Percentiles rank a stretch among this genome's conserved stretches.
phyloP scores from a whole-genome alignment of 2,797 vertebrate species.

The Nannoperca obscura region DNA sequence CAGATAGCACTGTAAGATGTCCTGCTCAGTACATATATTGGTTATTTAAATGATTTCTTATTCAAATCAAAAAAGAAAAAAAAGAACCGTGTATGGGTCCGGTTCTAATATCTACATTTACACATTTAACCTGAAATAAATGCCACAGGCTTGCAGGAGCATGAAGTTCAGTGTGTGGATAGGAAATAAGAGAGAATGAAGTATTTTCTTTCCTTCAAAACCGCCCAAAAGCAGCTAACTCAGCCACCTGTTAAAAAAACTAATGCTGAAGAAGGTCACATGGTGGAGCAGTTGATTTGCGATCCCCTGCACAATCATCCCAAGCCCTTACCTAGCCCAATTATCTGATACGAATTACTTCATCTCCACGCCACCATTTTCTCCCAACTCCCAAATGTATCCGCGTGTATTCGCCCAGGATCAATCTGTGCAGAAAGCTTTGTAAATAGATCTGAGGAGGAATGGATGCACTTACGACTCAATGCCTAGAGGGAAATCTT shows the following conservation, averaged over 20 bases:
- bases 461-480: conserved; percentile 90
- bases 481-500: conserved; percentile 95
- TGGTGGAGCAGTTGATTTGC: conserved; percentile 23
- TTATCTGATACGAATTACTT: conserved; percentile 55
- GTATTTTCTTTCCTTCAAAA: background rate
- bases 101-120: background rate
- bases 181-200: background rate
- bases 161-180: background rate
- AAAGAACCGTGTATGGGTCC: background rate
- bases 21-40: background rate
- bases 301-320: conserved; percentile 1
- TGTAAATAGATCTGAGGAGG: conserved; percentile 62
- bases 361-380: conserved; percentile 33
- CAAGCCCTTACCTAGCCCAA: conserved; percentile 39
- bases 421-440: conserved; percentile 46
- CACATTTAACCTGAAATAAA: background rate
- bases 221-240: background rate
- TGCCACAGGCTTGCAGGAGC: background rate
- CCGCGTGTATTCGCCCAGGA: conserved; percentile 19
- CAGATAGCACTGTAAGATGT: background rate
- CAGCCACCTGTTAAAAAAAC: background rate
- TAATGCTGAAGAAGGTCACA: background rate
- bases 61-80: too few relatives aligned
- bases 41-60: background rate
- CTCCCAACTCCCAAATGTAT: conserved; percentile 44